Percentiles rank a stretch among this genome's conserved stretches.
These are phyloP conservation scores for Chelonia mydas DNA, from an alignment of 2,797 vertebrate genomes.

Conservation along the genomic window DNA sequence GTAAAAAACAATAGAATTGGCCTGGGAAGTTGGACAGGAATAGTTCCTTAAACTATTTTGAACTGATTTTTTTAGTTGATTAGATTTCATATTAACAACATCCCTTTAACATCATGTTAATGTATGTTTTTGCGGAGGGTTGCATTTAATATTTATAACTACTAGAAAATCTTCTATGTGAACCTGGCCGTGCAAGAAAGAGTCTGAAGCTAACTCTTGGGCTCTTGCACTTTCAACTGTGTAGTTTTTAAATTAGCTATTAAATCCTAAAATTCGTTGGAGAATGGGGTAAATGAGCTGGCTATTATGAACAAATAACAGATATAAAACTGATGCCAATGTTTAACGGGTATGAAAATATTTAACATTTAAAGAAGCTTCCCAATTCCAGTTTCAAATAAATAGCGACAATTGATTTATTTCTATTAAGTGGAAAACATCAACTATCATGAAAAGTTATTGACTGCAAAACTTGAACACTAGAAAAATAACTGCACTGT, in stretches of 20 bases:
- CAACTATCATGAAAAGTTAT: neutral
- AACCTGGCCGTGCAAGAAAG: neutral
- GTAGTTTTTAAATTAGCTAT: neutral
- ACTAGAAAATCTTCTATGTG: neutral
- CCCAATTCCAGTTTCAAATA: neutral
- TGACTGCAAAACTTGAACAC: neutral
- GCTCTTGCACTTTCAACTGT: neutral
- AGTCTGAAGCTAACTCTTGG: neutral
- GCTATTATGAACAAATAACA: neutral
- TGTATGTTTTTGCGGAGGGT: neutral
- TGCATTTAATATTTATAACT: neutral
- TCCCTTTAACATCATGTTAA: neutral
- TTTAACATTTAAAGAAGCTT: neutral
- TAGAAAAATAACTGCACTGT: neutral
- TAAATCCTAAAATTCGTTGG: neutral
- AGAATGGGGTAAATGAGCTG: neutral
- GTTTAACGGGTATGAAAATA: neutral
- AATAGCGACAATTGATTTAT: neutral
- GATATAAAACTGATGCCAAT: neutral
- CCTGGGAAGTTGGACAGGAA: neutral
- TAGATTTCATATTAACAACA: neutral
- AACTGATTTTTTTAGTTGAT: neutral
- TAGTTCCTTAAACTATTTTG: neutral
- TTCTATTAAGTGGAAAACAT: neutral
- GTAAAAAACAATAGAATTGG: neutral